Evolutionary conservation across 2,113 vertebrate genomes (phyloP).

Genomic region (Leptosomus discolor): DNA sequence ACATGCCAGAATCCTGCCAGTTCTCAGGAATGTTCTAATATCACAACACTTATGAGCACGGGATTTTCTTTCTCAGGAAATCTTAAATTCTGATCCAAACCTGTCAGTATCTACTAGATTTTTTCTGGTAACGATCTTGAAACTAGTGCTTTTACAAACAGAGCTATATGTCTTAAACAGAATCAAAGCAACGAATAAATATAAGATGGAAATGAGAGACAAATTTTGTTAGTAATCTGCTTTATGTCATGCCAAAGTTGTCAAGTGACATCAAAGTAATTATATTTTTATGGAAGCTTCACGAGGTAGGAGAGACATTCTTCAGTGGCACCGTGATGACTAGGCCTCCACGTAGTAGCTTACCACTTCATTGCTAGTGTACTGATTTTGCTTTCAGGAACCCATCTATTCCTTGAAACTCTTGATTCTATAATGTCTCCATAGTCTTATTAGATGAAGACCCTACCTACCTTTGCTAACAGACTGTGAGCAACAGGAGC

Average conservation of each 20-base stretch:
- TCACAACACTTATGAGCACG: rapidly evolving
- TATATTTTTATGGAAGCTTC: neutral
- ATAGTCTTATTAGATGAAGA: neutral
- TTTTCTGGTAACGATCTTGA: neutral
- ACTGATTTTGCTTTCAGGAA: neutral
- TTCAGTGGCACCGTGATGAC: neutral
- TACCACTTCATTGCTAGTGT: neutral
- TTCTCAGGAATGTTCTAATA: neutral
- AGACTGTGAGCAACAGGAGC: neutral
- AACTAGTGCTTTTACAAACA: neutral
- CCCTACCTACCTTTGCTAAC: neutral
- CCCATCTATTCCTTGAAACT: neutral
- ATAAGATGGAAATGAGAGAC: neutral
- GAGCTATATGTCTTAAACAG: neutral
- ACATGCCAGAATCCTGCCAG: neutral
- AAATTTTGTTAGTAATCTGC: neutral
- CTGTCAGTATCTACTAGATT: neutral
- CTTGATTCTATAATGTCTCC: neutral
- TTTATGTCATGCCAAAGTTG: neutral
- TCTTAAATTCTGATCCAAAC: neutral
- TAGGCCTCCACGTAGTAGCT: rapidly evolving
- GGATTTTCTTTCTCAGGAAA: neutral
- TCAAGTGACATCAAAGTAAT: neutral
- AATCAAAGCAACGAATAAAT: neutral
- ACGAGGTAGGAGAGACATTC: neutral